phyloP scores from a whole-genome alignment of 2,113 vertebrate genomes.

The Neolamprologus sp. region DNA sequence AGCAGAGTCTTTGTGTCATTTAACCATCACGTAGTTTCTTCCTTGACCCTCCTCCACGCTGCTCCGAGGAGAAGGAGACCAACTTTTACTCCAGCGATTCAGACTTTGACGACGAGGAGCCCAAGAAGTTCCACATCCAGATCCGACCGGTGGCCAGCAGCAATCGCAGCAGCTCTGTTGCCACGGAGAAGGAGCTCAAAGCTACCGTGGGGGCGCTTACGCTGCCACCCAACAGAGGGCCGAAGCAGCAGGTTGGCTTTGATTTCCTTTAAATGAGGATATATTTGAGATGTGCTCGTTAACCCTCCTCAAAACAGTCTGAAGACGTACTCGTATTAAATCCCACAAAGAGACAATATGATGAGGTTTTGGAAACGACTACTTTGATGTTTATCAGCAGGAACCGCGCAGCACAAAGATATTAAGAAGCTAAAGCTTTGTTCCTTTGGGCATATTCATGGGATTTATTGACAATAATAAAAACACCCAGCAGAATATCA shows the following conservation, averaged over 20 bases:
- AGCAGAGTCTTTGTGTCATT: not conserved
- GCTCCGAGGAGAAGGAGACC: constrained; percentile 68
- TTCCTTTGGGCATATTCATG: not conserved
- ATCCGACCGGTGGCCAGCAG: constrained; percentile 79
- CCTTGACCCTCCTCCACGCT: constrained; percentile 77
- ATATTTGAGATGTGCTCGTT: not conserved
- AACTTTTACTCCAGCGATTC: constrained; percentile 89
- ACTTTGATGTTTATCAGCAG: not conserved
- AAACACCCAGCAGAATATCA: not conserved
- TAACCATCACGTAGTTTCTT: not conserved
- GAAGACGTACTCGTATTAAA: not conserved
- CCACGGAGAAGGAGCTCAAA: constrained; percentile 80
- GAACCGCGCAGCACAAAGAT: rapidly evolving
- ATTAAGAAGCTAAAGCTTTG: not conserved
- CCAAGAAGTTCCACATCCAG: constrained; percentile 85
- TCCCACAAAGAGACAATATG: not conserved
- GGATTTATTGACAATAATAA: not conserved
- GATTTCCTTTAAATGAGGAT: not conserved
- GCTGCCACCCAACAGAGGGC: constrained; percentile 77
- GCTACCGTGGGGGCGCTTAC: constrained; percentile 84
- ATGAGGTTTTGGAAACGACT: rapidly evolving
- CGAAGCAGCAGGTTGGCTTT: constrained; percentile 30
- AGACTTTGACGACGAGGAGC: constrained; percentile 90
- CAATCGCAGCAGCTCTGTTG: constrained; percentile 60
- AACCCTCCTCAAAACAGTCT: not conserved